Conservation (phyloP, 2,113 vertebrate species). For the Lepidothrix coronata region DNA sequence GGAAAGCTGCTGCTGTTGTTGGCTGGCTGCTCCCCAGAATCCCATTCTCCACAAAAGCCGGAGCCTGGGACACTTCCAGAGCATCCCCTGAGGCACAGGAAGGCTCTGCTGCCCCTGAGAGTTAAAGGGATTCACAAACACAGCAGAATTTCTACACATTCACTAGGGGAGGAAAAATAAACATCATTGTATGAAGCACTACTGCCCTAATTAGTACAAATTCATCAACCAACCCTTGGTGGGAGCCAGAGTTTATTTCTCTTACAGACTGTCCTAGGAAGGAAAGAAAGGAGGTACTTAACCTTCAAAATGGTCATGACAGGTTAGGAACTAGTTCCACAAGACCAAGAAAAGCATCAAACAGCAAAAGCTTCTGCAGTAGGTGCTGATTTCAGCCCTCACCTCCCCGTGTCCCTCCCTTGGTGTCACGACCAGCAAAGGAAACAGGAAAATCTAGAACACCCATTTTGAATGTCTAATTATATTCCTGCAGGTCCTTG, state of each 20-base stretch:
- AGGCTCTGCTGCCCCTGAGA: neutral
- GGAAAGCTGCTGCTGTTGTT: accelerated
- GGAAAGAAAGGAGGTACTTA: neutral
- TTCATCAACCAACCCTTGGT: too few species aligned
- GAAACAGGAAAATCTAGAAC: neutral
- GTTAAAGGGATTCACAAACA: too few species aligned
- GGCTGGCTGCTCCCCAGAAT: neutral
- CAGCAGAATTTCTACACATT: neutral
- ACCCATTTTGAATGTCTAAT: neutral
- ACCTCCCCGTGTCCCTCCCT: neutral
- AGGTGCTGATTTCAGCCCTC: neutral
- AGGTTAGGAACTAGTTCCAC: neutral
- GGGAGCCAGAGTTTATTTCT: neutral
- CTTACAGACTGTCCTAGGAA: neutral
- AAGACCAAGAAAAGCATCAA: neutral
- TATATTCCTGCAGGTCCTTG: neutral
- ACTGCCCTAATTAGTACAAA: neutral
- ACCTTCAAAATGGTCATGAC: accelerated
- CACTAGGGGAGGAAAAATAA: neutral
- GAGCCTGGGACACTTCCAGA: neutral
- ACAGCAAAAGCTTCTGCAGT: neutral
- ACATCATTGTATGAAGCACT: accelerated
- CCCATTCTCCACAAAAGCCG: accelerated
- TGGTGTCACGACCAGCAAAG: neutral
- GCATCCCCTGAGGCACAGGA: neutral